phyloP scores from a whole-genome alignment of 2,113 vertebrate species.

The Euleptes europaea region DNA sequence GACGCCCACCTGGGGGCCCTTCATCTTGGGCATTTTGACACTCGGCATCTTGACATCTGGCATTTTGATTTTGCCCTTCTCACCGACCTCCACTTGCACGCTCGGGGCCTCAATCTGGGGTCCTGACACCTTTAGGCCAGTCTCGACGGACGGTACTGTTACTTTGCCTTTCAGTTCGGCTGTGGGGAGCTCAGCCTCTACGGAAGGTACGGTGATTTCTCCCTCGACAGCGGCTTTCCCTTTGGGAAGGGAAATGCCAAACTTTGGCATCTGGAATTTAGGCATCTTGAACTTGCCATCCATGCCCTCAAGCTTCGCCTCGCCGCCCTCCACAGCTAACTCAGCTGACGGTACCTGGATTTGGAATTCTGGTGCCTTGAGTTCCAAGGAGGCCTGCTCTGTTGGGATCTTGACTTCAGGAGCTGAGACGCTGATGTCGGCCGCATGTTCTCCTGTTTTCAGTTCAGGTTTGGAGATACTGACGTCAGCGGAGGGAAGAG shows the following conservation, averaged over 20 bases:
- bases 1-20: neutral
- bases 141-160: neutral
- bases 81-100: rapidly evolving
- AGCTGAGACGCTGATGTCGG: neutral
- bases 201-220: neutral
- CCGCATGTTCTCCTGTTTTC: neutral
- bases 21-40: neutral
- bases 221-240: neutral
- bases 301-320: neutral
- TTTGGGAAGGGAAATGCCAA: neutral
- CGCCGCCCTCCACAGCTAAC: neutral
- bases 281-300: neutral
- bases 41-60: rapidly evolving
- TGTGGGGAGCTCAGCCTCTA: neutral
- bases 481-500: neutral
- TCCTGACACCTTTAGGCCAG: neutral
- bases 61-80: rapidly evolving
- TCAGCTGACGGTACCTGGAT: constrained; percentile 30
- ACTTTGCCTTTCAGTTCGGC: neutral
- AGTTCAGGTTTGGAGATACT: neutral
- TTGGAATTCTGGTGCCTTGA: neutral
- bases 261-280: neutral
- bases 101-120: rapidly evolving
- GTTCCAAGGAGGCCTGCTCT: neutral
- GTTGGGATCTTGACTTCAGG: neutral